Base-by-base conservation (phyloP, 2,888 invertebrate genomes). In the Molanna angustata region DNA sequence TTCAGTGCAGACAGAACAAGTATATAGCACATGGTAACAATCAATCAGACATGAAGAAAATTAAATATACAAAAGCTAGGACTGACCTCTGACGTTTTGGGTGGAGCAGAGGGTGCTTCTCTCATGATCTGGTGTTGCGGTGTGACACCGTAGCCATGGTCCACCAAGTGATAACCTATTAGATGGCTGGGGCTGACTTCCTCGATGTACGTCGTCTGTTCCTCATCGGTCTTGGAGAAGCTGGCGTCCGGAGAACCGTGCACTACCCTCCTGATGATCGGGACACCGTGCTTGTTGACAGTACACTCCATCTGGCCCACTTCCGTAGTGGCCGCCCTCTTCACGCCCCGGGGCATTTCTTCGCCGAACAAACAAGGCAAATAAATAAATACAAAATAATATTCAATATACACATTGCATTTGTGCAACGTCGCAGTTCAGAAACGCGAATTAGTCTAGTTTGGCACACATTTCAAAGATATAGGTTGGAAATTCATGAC, bases 91-190 rank as follows among this genome's bases (percentile, higher is more conserved):
- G 81, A 80, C 63, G 76, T 76, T 70, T 76, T 78, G 67, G 79
- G 76, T 67, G 78, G 77, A 66, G 71, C 74, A 61, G 74, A 67
- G 62, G 71, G 77, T 66, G 73, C 78, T 71, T 78, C 77, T 59
- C 78, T 76, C 65, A 81, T 76, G 62, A 83, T 79, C 69, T 83
- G 84, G 64, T 82, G 82, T 67, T 85, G 82, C 57, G 89, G 87
- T 60, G 89, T 88, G 64, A 87, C 88, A 61, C 90, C 90, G 74
- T 92, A 92, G 63, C 89, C 90, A 68, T 92, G 91, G 71, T 92
- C 91, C 64, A 89, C 79, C 64, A 91, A 80, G 72, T 91, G 90
- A 61, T 86, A 86, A 72, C 84, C 86, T 64, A 80, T 74, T 63
- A 77, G 72, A 67, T 77, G 76, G 65, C 72, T 70, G 60, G 76